Evolutionary conservation across 1,140 invertebrate genomes (phyloP).

Genomic region (Achatina immaculata): DNA sequence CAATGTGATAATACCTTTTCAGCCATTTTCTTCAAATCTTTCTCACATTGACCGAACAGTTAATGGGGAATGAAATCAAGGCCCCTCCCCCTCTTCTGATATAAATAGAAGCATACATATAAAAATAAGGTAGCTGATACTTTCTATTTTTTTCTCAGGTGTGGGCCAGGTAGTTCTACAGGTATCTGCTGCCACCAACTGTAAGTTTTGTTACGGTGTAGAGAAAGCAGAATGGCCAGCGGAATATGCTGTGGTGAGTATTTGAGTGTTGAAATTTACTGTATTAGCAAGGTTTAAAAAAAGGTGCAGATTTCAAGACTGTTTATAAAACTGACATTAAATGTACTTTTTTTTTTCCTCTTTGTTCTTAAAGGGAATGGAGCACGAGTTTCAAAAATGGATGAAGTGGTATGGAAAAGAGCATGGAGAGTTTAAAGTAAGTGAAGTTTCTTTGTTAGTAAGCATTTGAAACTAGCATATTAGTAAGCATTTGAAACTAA

Average conservation of each 20-base stretch:
- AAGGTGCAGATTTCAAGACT: too few species aligned
- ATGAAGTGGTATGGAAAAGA: slow-evolving; percentile 98
- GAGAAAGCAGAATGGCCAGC: slow-evolving; percentile 97
- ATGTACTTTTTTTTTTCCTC: not conserved
- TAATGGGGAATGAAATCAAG: too few species aligned
- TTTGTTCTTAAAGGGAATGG: slow-evolving; percentile 81
- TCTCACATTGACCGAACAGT: too few species aligned
- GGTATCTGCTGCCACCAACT: slow-evolving; percentile 93
- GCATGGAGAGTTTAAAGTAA: slow-evolving; percentile 88
- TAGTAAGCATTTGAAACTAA: too few species aligned
- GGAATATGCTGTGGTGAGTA: slow-evolving; percentile 86
- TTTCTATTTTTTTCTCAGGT: slow-evolving; percentile 75
- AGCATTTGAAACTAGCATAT: too few species aligned
- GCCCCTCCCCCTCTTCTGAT: too few species aligned
- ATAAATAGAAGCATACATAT: too few species aligned
- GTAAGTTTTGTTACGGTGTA: slow-evolving; percentile 93
- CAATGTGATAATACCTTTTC: too few species aligned
- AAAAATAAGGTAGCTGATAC: too few species aligned
- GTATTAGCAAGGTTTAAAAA: too few species aligned
- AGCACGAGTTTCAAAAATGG: slow-evolving; percentile 90
- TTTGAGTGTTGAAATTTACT: not conserved
- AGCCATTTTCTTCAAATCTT: too few species aligned
- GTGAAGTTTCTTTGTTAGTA: slow-evolving; percentile 22
- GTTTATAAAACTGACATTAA: not conserved
- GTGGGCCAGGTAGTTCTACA: slow-evolving; percentile 98